A percentile compares a stretch with the other conserved stretches of the same genome.
phyloP scores from a whole-genome alignment of 2,113 vertebrate species.

The Caretta caretta region DNA sequence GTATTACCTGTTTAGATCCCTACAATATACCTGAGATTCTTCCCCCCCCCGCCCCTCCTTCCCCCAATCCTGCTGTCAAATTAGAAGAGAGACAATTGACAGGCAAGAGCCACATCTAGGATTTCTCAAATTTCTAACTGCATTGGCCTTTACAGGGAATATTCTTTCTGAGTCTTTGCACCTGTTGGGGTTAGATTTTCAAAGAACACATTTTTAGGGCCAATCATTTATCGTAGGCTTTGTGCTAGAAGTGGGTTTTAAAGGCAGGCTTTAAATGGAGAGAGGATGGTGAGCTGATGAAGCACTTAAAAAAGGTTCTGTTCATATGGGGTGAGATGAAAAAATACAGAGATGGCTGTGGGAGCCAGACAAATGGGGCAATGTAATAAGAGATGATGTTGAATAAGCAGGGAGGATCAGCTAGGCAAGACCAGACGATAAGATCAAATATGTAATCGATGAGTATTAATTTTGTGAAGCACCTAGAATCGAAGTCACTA shows the following conservation, averaged over 20 bases:
- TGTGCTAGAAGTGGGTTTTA: not conserved
- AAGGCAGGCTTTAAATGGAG: not conserved
- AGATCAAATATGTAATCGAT: not conserved
- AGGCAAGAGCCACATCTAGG: not conserved
- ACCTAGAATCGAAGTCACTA: not conserved
- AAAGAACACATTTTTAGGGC: not conserved
- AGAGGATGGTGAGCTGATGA: not conserved
- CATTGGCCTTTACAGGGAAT: not conserved
- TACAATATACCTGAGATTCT: not conserved
- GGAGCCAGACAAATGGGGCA: not conserved
- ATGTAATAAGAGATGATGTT: not conserved
- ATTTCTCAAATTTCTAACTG: not conserved
- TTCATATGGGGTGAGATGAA: not conserved
- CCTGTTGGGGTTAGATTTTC: not conserved
- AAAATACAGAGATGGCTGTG: not conserved
- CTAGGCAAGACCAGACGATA: not conserved
- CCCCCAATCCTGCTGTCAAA: not conserved
- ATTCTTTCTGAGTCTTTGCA: not conserved
- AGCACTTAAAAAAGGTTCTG: not conserved
- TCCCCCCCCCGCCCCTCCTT: no score
- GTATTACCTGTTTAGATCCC: not conserved
- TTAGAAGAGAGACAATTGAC: not conserved
- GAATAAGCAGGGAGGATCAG: not conserved
- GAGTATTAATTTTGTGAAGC: not conserved
- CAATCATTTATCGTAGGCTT: not conserved